phyloP scores from a whole-genome alignment of 2,113 vertebrate genomes.

The Xiphias gladius region DNA sequence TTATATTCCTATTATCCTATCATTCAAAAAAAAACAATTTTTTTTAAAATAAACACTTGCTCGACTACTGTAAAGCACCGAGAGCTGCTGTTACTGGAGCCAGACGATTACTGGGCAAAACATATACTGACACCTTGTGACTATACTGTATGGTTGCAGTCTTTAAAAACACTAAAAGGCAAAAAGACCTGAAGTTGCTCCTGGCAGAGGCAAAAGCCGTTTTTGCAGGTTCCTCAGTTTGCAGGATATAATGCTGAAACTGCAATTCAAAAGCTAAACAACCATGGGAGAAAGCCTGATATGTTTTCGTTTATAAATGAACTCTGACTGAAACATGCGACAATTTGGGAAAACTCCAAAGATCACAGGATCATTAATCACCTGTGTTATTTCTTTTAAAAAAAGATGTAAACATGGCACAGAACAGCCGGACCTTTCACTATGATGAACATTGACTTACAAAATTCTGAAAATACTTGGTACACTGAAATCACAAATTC shows the following conservation, averaged over 20 bases:
- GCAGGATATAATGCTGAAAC: background rate
- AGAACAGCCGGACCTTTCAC: background rate
- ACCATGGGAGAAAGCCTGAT: background rate
- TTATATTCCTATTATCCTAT: background rate
- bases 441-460: background rate
- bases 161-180: background rate
- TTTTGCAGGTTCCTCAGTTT: background rate
- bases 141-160: background rate
- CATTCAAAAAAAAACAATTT: background rate
- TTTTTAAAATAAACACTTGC: background rate
- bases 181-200: background rate
- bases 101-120: background rate
- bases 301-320: background rate
- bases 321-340: background rate
- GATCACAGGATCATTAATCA: background rate
- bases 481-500: background rate
- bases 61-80: background rate
- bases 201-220: background rate
- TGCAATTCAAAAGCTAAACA: background rate
- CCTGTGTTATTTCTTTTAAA: background rate
- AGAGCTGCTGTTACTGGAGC: background rate
- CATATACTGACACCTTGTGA: constrained; percentile 72
- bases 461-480: background rate
- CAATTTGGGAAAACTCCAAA: background rate
- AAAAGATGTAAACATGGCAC: background rate